These are phyloP conservation scores for Rhamnusium bicolor DNA, from an alignment of 2,888 invertebrate species.

Conservation along the genomic window DNA sequence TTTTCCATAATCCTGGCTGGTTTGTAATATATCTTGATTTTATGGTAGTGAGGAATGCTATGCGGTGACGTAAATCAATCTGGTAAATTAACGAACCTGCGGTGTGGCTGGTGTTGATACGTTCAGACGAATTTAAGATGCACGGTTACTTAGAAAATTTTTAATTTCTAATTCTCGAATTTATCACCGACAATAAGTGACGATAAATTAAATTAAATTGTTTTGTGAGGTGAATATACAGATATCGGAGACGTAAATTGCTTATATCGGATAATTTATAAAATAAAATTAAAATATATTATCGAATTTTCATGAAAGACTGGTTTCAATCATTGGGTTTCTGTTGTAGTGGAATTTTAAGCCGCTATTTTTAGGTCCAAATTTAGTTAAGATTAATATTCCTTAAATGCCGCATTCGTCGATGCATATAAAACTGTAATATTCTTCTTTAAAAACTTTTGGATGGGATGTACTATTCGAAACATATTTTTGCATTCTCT, in stretches of 20 bases:
- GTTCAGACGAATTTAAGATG: conserved; percentile 23
- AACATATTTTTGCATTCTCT: too few relatives aligned
- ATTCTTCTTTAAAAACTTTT: too few relatives aligned
- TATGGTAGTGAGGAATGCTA: conserved; percentile 67
- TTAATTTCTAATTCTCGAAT: conserved; percentile 27
- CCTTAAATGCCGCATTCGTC: not conserved
- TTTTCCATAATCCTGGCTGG: conserved; percentile 63
- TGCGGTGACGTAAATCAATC: conserved; percentile 68
- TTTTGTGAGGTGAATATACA: conserved; percentile 19
- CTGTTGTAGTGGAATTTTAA: conserved; percentile 14
- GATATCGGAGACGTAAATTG: conserved; percentile 5
- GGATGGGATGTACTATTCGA: too few relatives aligned
- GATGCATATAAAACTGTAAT: too few relatives aligned
- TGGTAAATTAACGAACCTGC: conserved; percentile 65
- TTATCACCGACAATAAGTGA: conserved; percentile 20
- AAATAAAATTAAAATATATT: conserved; percentile 22
- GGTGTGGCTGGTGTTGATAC: conserved; percentile 30
- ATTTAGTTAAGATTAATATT: not conserved
- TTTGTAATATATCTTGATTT: conserved; percentile 66
- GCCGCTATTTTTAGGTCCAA: not conserved
- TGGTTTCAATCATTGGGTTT: conserved; percentile 24
- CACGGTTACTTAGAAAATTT: conserved; percentile 10
- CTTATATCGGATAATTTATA: conserved; percentile 14
- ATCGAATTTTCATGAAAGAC: conserved; percentile 25
- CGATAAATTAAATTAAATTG: conserved; percentile 22